Percentiles rank a stretch among this genome's conserved stretches.
Conservation (phyloP, 2,888 invertebrate genomes). For the Pristionchus exspectatus region DNA sequence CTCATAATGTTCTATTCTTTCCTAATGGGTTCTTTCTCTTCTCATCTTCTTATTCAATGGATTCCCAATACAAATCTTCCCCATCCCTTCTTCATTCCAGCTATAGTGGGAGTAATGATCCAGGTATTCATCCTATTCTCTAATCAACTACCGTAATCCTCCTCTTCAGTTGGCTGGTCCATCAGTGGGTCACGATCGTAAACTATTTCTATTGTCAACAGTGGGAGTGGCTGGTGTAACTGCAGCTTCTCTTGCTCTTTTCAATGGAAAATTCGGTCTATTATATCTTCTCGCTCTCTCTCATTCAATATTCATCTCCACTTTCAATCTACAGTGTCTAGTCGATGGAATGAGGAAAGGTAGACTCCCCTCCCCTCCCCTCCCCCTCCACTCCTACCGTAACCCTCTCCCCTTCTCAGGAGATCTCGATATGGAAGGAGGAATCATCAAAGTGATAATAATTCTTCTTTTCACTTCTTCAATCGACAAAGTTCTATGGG, state of each 20-base stretch:
- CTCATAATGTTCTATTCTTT: conserved; percentile 62
- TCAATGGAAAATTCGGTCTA: conserved; percentile 55
- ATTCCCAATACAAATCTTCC: conserved; percentile 56
- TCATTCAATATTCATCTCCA: conserved; percentile 36
- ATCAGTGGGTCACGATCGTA: conserved; percentile 58
- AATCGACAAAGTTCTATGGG: conserved; percentile 25
- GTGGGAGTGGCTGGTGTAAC: conserved; percentile 61
- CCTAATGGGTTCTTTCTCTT: conserved; percentile 60
- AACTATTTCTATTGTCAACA: conserved; percentile 57
- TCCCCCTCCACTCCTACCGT: background rate
- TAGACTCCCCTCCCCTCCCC: background rate
- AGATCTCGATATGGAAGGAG: conserved; percentile 21
- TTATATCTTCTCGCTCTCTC: conserved; percentile 55
- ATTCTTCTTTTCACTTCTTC: background rate
- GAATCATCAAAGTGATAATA: conserved; percentile 12
- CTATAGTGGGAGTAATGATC: conserved; percentile 64
- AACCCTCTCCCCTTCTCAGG: background rate
- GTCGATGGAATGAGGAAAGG: conserved; percentile 16
- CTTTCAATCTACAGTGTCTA: conserved; percentile 47
- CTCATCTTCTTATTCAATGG: conserved; percentile 59
- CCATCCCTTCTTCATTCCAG: conserved; percentile 64
- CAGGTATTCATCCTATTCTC: conserved; percentile 49
- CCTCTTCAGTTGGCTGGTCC: conserved; percentile 59
- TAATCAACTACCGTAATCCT: conserved; percentile 44
- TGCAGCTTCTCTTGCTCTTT: background rate